Percentiles rank a stretch among this genome's conserved stretches.
phyloP scores from a whole-genome alignment of 2,888 invertebrate species.

The Drosophila meridionalis region DNA sequence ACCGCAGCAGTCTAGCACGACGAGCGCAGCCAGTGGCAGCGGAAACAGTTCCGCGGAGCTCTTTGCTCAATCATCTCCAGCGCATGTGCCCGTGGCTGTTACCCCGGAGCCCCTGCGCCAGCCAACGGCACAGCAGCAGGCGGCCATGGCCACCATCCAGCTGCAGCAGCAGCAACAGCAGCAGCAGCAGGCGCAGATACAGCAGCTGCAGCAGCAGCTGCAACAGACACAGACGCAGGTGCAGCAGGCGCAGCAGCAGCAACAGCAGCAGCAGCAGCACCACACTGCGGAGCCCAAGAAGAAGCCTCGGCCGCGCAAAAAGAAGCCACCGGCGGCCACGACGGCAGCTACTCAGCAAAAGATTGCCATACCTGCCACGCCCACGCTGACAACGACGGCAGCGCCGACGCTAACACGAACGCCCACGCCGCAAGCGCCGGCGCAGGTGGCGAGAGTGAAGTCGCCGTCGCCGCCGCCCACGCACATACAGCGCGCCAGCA shows the following conservation, averaged over 20 bases:
- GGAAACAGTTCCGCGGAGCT: constrained; percentile 54
- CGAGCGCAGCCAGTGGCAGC: constrained; percentile 25
- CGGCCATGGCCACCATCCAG: constrained; percentile 78
- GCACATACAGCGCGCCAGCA: constrained; percentile 81
- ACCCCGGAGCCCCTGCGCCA: constrained; percentile 83
- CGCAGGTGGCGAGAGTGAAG: constrained; percentile 29
- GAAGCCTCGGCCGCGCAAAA: constrained; percentile 77
- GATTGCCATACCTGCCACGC: constrained; percentile 55
- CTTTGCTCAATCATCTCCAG: constrained; percentile 79
- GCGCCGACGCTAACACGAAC: constrained; percentile 31
- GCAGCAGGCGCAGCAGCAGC: constrained; percentile 65
- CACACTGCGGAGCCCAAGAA: constrained; percentile 72
- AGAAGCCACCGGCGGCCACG: constrained; percentile 62
- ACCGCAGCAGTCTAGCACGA: constrained; percentile 51
- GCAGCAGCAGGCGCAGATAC: constrained; percentile 74
- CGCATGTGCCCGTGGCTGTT: constrained; percentile 78
- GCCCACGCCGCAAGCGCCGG: constrained; percentile 27
- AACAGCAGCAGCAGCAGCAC: constrained; percentile 52
- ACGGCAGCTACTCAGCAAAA: constrained; percentile 51
- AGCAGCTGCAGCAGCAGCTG: constrained; percentile 65
- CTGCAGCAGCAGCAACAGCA: constrained; percentile 78
- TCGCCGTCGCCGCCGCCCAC: constrained; percentile 68
- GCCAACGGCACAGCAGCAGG: constrained; percentile 79
- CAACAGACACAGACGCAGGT: constrained; percentile 76
- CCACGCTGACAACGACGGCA: constrained; percentile 22